These are phyloP conservation scores for Strigamia maritima DNA, from an alignment of 2,888 invertebrate genomes.

Conservation along the genomic window DNA sequence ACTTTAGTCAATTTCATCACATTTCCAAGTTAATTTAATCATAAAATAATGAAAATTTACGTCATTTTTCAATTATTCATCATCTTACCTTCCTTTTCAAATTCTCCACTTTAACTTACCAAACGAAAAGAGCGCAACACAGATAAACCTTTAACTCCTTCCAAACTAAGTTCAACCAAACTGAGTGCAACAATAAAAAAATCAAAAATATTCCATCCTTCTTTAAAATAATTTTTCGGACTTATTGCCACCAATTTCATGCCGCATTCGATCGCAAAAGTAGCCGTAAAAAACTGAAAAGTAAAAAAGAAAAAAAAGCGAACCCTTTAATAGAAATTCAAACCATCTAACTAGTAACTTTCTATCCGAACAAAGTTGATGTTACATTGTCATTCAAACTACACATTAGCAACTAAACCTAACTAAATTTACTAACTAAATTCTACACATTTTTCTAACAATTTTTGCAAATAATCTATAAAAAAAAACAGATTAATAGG, in stretches of 20 bases:
- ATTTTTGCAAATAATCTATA: not conserved
- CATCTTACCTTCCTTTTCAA: too few relatives aligned
- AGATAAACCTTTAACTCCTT: slow-evolving; percentile 92
- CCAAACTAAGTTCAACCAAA: slow-evolving; percentile 85
- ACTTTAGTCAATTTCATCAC: too few relatives aligned
- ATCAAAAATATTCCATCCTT: slow-evolving; percentile 99
- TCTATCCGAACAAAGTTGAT: not conserved
- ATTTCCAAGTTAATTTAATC: too few relatives aligned
- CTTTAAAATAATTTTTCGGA: slow-evolving; percentile 95
- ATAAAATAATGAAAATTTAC: too few relatives aligned
- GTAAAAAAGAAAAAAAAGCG: slow-evolving; percentile 42
- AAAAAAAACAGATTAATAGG: not conserved
- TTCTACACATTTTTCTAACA: too few relatives aligned
- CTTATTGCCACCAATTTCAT: slow-evolving; percentile 95
- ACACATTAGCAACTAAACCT: not conserved
- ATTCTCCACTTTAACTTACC: slow-evolving; percentile 63
- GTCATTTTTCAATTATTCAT: too few relatives aligned
- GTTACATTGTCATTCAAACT: not conserved
- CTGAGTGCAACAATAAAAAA: slow-evolving; percentile 96
- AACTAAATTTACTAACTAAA: not conserved
- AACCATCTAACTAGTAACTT: not conserved
- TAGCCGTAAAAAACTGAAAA: slow-evolving; percentile 91
- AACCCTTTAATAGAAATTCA: not conserved
- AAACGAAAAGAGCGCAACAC: slow-evolving; percentile 96
- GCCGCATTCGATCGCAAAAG: slow-evolving; percentile 91